Evolutionary conservation across 2,113 vertebrate species (phyloP).

Genomic region (Callocephalon fimbriatum): DNA sequence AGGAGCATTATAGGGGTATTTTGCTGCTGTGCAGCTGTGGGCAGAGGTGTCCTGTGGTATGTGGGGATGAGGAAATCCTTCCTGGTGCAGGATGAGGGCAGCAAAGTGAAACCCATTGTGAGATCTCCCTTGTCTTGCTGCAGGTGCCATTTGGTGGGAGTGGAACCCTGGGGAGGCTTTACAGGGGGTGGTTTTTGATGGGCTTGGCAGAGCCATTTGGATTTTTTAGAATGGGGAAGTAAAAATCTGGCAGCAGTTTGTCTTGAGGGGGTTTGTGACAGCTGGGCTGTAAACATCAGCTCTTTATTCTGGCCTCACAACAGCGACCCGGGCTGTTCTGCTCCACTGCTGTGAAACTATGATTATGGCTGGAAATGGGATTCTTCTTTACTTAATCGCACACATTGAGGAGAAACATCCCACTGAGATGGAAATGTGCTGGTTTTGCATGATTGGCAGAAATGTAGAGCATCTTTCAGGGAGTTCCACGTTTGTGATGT

Average conservation of each 20-base stretch:
- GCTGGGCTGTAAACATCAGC: not conserved
- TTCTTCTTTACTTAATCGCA: not conserved
- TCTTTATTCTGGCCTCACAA: not conserved
- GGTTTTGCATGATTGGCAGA: not conserved
- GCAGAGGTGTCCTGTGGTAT: slow-evolving; percentile 65
- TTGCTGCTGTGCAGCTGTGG: slow-evolving; percentile 65
- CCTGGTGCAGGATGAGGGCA: not conserved
- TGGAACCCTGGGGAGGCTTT: not conserved
- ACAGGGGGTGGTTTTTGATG: not conserved
- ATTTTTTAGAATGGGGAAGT: not conserved
- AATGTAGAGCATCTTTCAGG: not conserved
- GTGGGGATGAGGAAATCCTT: not conserved
- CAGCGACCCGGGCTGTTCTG: not conserved
- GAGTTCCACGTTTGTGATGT: not conserved
- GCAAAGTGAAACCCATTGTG: not conserved
- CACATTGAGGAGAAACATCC: not conserved
- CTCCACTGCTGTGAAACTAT: not conserved
- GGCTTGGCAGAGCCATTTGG: not conserved
- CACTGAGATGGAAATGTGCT: not conserved
- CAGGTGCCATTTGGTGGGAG: not conserved
- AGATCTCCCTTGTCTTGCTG: not conserved
- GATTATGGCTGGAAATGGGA: not conserved
- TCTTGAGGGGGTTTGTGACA: not conserved
- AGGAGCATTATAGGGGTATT: slow-evolving; percentile 63
- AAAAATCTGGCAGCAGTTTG: not conserved